Evolutionary conservation across 2,888 invertebrate species (phyloP).

Genomic region (Tenodera sinensis): DNA sequence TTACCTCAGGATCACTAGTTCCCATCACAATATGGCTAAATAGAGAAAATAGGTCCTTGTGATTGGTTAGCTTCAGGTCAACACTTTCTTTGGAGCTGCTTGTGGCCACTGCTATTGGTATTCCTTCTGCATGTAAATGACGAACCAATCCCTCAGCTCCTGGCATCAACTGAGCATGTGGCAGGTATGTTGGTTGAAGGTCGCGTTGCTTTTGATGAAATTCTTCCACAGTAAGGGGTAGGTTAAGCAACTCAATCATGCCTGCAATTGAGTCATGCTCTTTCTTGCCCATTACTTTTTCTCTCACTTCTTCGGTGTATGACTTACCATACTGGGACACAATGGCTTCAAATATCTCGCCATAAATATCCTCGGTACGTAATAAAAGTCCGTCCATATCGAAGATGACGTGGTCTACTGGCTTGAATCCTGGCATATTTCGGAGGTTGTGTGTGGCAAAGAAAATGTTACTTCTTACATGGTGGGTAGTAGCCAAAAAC

Average conservation of each 20-base stretch:
- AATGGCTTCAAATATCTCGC: conserved; percentile 65
- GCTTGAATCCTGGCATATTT: not conserved
- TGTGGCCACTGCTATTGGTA: conserved; percentile 86
- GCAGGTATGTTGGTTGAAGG: conserved; percentile 58
- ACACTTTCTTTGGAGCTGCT: conserved; percentile 74
- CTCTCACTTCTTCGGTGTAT: conserved; percentile 76
- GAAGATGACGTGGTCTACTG: conserved; percentile 72
- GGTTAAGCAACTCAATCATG: conserved; percentile 60
- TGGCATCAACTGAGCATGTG: conserved; percentile 59
- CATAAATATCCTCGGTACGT: conserved; percentile 75
- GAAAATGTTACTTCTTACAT: no score
- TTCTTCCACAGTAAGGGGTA: conserved; percentile 65
- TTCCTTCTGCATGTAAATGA: conserved; percentile 67
- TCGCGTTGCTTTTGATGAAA: conserved; percentile 60
- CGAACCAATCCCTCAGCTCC: conserved; percentile 74
- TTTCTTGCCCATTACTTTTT: conserved; percentile 71
- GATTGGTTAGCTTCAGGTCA: conserved; percentile 61
- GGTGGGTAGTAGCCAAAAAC: no score
- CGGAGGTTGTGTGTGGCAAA: not conserved
- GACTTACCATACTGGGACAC: conserved; percentile 67
- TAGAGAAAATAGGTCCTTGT: conserved; percentile 61
- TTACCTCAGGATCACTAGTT: conserved; percentile 79
- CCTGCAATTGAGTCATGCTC: conserved; percentile 66
- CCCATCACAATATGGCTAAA: conserved; percentile 79
- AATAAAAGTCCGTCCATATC: conserved; percentile 65